Conservation (phyloP, 2,797 vertebrate species). For the Periophthalmus magnuspinnatus region DNA sequence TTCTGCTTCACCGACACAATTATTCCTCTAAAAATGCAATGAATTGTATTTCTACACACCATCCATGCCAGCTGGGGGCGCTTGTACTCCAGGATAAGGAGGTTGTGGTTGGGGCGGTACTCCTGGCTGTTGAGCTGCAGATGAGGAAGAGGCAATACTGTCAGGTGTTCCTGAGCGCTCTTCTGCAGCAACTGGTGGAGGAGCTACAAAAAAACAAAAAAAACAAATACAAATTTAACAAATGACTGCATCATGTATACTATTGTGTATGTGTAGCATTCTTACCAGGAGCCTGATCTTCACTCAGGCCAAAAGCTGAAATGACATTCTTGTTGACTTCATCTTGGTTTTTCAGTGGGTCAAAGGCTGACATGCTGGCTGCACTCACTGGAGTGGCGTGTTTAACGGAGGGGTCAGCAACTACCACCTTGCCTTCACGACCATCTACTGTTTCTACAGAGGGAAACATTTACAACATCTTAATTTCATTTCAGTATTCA, state of each 20-base stretch:
- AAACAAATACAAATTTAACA: neutral
- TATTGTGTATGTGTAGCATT: neutral
- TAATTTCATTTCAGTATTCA: neutral
- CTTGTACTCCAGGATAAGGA: slow-evolving; percentile 85
- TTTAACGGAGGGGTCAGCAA: slow-evolving; percentile 85
- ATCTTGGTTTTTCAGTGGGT: slow-evolving; percentile 98
- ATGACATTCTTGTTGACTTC: slow-evolving; percentile 99
- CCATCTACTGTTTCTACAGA: slow-evolving; percentile 84
- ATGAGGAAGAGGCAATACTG: slow-evolving; percentile 95
- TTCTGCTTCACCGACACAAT: neutral
- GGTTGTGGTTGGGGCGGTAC: slow-evolving; percentile 85
- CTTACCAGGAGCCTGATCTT: slow-evolving; percentile 92
- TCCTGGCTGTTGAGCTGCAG: slow-evolving; percentile 87
- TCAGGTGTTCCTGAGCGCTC: slow-evolving; percentile 96
- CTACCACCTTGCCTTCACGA: slow-evolving; percentile 87
- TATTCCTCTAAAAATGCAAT: neutral
- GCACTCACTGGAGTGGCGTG: slow-evolving; percentile 93
- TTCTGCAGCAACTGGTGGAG: slow-evolving; percentile 85
- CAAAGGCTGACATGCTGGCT: slow-evolving; percentile 98
- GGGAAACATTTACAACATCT: neutral
- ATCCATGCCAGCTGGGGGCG: slow-evolving; percentile 86
- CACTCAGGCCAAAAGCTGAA: slow-evolving; percentile 94
- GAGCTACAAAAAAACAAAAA: slow-evolving; percentile 66
- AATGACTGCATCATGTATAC: neutral
- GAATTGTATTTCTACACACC: slow-evolving; percentile 72